Evolutionary conservation across 1,140 invertebrate species (phyloP), one percentile per base, ranked within the genome.

Genomic region (Laupala kohalensis): DNA sequence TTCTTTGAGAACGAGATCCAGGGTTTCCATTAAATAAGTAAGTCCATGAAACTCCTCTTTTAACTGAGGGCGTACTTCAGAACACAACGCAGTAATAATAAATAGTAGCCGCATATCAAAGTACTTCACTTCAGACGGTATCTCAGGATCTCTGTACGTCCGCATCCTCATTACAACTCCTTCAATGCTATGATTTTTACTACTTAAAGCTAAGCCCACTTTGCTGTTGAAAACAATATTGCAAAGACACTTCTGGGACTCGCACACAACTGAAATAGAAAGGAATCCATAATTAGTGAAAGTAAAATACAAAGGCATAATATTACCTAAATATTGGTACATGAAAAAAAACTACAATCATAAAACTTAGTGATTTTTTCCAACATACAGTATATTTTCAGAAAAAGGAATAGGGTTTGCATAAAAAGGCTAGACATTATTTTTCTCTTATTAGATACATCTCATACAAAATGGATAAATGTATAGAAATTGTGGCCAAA

Each of bases 61-160:
- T 5, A 97, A 83, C 78, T 87, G 87, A 19, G 84, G 82, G 76
- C 92, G 89, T 74, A 15, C 85, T 27, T 90, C 82, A 65, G 86
- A 80, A 78, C 89, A 89, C 26, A 95, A 79, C 19, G 93, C 94
- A 28, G 94, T 94, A 62, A 96, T 82, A 28, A 97, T 83, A 79
- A 97, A 97, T 66, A 97, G 79, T 71, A 96, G 83, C 81, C 93
- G 90, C 83, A 95, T 88, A 77, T 96, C 91, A 83, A 91, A 97
- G 76, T 91, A 88, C 82, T 93, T 92, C 25, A 96, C 84, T 68
- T 91, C 86, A 78, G 88, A 82, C 25, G 88, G 85, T 15, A 85
- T 74, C 62, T 80, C 77, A 26, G 83, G 82, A 76, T 86, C 84
- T 77, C 81, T 84, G 75, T 90, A 92, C 24, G 85, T 87, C 76